Evolutionary conservation across 2,888 invertebrate species (phyloP), one percentile per base, ranked within the genome.

Genomic region (Cephalotes varians): DNA sequence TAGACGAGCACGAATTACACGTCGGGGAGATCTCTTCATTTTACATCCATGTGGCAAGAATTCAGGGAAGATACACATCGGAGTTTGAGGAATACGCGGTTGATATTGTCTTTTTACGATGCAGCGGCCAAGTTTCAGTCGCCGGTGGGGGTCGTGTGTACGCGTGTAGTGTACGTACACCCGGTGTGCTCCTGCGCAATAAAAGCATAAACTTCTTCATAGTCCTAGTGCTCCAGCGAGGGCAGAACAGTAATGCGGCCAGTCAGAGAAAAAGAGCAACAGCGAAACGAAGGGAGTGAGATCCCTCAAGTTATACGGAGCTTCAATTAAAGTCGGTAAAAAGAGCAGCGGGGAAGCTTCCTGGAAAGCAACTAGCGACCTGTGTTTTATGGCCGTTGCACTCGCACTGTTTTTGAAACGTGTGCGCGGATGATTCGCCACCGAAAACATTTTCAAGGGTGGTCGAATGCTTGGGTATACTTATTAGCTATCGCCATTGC

Each of bases 271-370:
- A 83, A 76, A 67, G 65, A 58, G 54, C 58, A 49, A 40, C 54
- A 73, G 74, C 44, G 6, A 65, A 10, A 73, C 40, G 86, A 83
- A 47, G 56, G 40, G 90, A 83, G 87, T 86, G 85, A 88, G 90
- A 90, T 91, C 88, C 88, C 84, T 88, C 84, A 84, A 87, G 91
- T 87, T 91, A 91, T 90, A 91, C 91, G 88, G 84, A 85, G 88
- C 89, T 90, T 92, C 93, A 93, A 93, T 93, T 93, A 93, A 91
- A 90, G 90, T 85, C 89, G 87, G 89, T 88, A 90, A 91, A 90
- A 91, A 90, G 86, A 71, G 77, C 74, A 81, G 34, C 58, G 87
- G 88, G 87, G 86, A 91, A 88, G 87, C 83, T 91, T 91, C 90
- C 84, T 71, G 87, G 89, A 91, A 88, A 90, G 81, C 85, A 85